These are phyloP conservation scores for Chaitophorus viminalis DNA, from an alignment of 2,888 invertebrate genomes.

Conservation along the genomic window DNA sequence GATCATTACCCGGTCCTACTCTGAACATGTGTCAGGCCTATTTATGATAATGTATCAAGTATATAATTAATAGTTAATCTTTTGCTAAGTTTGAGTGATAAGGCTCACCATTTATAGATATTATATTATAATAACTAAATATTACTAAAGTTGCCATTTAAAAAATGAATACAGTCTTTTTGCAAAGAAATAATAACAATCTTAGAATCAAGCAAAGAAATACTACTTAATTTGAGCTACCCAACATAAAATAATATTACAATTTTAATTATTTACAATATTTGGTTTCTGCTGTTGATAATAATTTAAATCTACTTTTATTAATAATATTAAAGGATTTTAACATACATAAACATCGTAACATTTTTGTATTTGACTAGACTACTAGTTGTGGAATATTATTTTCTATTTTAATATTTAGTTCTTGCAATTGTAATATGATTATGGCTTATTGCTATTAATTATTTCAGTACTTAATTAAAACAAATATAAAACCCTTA, in stretches of 20 bases:
- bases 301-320: neutral
- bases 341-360: slow-evolving; percentile 5
- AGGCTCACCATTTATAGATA: neutral
- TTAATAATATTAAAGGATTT: neutral
- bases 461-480: neutral
- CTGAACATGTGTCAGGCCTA: no score
- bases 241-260: neutral
- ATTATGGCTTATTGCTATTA: neutral
- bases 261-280: slow-evolving; percentile 28
- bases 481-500: neutral
- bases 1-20: no score
- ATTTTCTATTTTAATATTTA: neutral
- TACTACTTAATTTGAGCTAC: slow-evolving; percentile 11
- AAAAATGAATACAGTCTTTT: slow-evolving; percentile 20
- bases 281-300: slow-evolving; percentile 42
- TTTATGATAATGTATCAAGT: no score
- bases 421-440: neutral
- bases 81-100: neutral
- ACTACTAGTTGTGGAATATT: neutral
- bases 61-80: neutral
- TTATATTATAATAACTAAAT: neutral
- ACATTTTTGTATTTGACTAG: slow-evolving; percentile 35
- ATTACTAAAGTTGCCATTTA: neutral
- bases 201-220: slow-evolving; percentile 11
- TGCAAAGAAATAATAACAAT: slow-evolving; percentile 17